Base-by-base conservation (phyloP, 2,797 vertebrate genomes). In the Mus spretus region DNA sequence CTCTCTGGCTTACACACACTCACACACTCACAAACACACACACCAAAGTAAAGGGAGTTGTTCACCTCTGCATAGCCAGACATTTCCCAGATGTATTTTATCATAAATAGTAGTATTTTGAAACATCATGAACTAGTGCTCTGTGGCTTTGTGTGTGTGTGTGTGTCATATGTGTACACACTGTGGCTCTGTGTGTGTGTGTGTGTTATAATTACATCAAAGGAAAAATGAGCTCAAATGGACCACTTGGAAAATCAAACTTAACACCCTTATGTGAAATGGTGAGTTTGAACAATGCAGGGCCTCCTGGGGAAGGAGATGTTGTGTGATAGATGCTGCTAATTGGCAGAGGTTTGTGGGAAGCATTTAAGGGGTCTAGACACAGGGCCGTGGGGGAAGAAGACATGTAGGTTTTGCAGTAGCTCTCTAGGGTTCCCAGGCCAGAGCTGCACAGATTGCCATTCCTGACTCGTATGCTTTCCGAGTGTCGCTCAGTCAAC, bases 161-260 rank as follows among this genome's bases (percentile, higher is more conserved):
- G 11, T 75, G 4, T 47, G 15, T 47, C 28, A 77, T 15, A 15
- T 28, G 13, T 1, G 13, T 24, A 26, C 1, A 77, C 12, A 63
- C 61, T 28, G 8, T 61, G 59, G 59, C 9, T 61, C 26, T 63
- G 59, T 61, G 59, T 61, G 10, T 67, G 28, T 67, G 63, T 67
- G 10, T 67, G 28, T 67, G 63, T 67, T 67, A 67, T 87, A 94
- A 96, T 97, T 79, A 95, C 57, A 89, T 80, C 78, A 91, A 96
- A 94, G 67, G 90, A 70, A 67, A 78, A 94, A 63, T 59, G 84
- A 53, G 24, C 44, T 92, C 44, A 84, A 74, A 53, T 92, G 90
- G 57, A 65, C 47, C 57, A 55, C 81, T 94, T 86, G 90, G n/a
- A 40, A 55, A 91, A 88, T 96, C 65, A 86, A 77, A 59, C 84